Base-by-base conservation (phyloP, 2,113 vertebrate species). In the Chiloscyllium plagiosum region DNA sequence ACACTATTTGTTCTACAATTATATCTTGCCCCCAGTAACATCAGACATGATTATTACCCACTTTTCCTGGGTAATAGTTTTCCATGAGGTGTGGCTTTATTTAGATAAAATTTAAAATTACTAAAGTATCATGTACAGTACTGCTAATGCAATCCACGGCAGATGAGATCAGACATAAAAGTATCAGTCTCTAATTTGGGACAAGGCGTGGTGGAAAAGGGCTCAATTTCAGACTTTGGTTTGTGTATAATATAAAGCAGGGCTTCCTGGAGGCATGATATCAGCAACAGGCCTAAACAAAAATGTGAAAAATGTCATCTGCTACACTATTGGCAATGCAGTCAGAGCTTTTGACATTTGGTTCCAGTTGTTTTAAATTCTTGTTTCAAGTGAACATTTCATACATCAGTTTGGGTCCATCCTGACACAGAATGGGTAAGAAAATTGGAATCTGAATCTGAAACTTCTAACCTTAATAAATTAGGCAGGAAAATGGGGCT, bases 101-200 rank as follows among this genome's bases (percentile, higher is more conserved):
- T 56, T 89, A 89, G 37, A 83, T 42, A 42, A 76, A 89, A 89
- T 29, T 56, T 56, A 29, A 89, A 89, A 52, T 89, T 52, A 89
- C 86, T 89, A 52, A 47, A 89, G 24, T 89, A 29, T 89, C 50
- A 29, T 29, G 10, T 52, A 76, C 72, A 76, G 72, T 76, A 50
- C 47, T 89, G 50, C 12, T 89, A 89, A 89, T 52, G 24, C 47
- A 89, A 56, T 52, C 47, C 86, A 56, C 22, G 26, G 86, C 86
- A 56, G 86, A 89, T 56, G 47, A 89, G 86, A 89, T 89, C 50
- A 89, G 50, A 89, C 50, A 50, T 89, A 89, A 26, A 52, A 56
- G 50, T 89, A 89, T 89, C 86, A 89, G 86, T 52, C 86, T 89
- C 56, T 56, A 89, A 89, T 89, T 89, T 89, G 86, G 50, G 86